phyloP scores from a whole-genome alignment of 2,113 vertebrate genomes.

The Tachuris rubrigastra region DNA sequence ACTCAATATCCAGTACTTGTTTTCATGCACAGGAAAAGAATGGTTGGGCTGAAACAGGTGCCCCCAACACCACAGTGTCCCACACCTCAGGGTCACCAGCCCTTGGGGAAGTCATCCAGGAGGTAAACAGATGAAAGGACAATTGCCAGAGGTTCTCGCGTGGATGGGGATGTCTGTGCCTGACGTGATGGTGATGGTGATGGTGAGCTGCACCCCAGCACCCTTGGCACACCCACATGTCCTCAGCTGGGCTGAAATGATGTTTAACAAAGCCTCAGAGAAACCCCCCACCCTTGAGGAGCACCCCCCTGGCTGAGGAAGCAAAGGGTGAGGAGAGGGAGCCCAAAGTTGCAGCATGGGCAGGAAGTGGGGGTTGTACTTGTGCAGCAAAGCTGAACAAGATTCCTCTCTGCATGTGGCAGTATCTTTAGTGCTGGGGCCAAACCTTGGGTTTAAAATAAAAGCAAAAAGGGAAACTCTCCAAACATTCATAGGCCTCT shows the following conservation, averaged over 20 bases:
- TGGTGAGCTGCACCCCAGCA: neutral
- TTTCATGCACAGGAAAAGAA: neutral
- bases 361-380: neutral
- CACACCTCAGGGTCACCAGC: neutral
- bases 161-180: neutral
- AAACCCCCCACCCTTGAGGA: neutral
- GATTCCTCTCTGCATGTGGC: neutral
- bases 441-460: neutral
- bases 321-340: neutral
- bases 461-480: neutral
- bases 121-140: neutral
- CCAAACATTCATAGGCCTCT: neutral
- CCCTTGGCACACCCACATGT: neutral
- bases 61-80: neutral
- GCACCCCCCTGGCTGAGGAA: fast-evolving
- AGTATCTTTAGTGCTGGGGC: neutral
- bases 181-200: fast-evolving
- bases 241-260: neutral
- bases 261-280: neutral
- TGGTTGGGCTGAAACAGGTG: neutral
- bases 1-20: neutral
- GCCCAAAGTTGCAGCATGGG: fast-evolving
- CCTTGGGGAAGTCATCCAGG: neutral
- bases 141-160: fast-evolving
- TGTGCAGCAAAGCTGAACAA: neutral